phyloP scores from a whole-genome alignment of 2,797 vertebrate species.

The Euphonia xanthogaster region DNA sequence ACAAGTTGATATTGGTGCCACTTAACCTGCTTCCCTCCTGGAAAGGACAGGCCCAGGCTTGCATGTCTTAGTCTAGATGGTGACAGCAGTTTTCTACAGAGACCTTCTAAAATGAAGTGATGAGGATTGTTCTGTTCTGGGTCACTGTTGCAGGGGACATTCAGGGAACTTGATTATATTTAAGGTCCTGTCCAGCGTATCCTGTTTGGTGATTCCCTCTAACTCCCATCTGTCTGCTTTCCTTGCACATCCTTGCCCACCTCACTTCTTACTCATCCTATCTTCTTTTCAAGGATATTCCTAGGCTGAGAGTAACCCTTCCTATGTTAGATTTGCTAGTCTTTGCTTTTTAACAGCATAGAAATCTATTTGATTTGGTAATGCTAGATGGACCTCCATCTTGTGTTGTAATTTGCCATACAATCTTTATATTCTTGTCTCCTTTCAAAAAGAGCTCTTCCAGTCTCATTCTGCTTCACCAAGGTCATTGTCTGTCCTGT shows the following conservation, averaged over 20 bases:
- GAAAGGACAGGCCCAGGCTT: not conserved
- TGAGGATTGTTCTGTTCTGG: not conserved
- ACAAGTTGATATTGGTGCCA: not conserved
- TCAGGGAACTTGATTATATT: not conserved
- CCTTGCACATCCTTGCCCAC: not conserved
- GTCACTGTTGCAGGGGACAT: not conserved
- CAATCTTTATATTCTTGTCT: not conserved
- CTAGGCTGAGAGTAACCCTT: not conserved
- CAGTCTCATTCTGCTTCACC: not conserved
- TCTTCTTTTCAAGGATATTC: not conserved
- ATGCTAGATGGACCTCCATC: not conserved
- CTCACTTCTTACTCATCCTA: not conserved
- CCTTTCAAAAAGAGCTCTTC: not conserved
- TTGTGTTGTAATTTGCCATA: not conserved
- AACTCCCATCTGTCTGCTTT: not conserved
- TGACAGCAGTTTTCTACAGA: not conserved
- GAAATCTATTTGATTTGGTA: not conserved
- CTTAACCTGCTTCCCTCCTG: not conserved
- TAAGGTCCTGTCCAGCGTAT: fast-evolving
- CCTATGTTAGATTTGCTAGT: not conserved
- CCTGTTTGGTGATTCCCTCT: not conserved
- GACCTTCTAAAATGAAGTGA: not conserved
- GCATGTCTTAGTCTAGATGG: not conserved
- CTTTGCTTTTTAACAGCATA: not conserved
- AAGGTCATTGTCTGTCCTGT: not conserved